Percentiles rank a stretch among this genome's conserved stretches.
Evolutionary conservation across 2,888 invertebrate genomes (phyloP).

Genomic region (Drosophila fungiperda): DNA sequence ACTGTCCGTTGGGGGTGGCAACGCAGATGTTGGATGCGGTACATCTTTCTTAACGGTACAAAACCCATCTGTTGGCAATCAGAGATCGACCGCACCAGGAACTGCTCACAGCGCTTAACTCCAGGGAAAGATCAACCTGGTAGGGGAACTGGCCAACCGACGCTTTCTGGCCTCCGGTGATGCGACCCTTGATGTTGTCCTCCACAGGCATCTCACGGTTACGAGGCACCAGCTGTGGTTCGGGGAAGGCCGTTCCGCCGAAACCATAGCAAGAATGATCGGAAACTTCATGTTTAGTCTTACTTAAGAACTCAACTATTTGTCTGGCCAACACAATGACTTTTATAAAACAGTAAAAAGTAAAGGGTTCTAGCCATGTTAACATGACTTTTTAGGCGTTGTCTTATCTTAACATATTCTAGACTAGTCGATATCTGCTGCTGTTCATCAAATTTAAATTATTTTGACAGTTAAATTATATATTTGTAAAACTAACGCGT

Average conservation of each 20-base stretch:
- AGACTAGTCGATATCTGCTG: conserved; percentile 10
- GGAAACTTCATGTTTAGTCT: conserved; percentile 30
- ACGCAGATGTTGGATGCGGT: conserved; percentile 68
- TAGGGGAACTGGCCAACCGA: conserved; percentile 67
- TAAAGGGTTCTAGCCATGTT: not conserved
- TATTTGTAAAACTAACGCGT: too few species aligned
- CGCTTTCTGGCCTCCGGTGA: conserved; percentile 58
- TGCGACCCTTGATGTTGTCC: conserved; percentile 62
- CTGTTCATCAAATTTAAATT: conserved; percentile 3
- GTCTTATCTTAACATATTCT: conserved; percentile 27
- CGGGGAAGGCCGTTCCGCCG: too few species aligned
- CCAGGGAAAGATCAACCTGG: conserved; percentile 67
- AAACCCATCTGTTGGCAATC: conserved; percentile 52
- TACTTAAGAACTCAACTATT: conserved; percentile 57
- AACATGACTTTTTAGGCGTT: not conserved
- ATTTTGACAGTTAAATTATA: conserved; percentile 5
- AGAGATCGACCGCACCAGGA: conserved; percentile 74
- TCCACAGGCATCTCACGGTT: conserved; percentile 60
- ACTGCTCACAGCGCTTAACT: conserved; percentile 29
- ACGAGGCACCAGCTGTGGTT: conserved; percentile 17
- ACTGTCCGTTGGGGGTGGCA: conserved; percentile 48
- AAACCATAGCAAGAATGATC: too few species aligned
- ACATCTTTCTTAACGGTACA: too few species aligned
- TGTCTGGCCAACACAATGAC: not conserved
- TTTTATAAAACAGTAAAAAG: conserved; percentile 47